Evolutionary conservation across 2,888 invertebrate genomes (phyloP), one percentile per base, ranked within the genome.

Genomic region (Melinaea menophilus): DNA sequence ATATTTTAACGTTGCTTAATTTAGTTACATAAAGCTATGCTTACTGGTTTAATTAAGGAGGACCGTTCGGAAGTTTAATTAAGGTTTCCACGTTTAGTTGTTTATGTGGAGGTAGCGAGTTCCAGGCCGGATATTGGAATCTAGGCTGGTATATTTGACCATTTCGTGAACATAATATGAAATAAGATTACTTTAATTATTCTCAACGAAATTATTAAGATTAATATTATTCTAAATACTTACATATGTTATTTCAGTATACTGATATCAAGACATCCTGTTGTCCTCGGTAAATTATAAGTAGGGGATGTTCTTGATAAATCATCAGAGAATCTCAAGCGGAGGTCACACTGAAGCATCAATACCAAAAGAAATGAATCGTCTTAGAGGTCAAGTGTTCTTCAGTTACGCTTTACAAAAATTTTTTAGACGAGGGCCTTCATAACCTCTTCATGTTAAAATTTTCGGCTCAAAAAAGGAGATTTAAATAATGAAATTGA

Each of bases 281-380:
- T 7, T 41, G 9, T 41, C 41, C 41, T 41, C 9, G 11, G 41
- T 41, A 41, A 41, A 51, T 7, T 31, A 31, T 31, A 51, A 22
- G 51, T 51, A 48, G 48, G 13, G 13, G 78, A 61, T 63, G 73
- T 74, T 84, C 83, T 82, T 81, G 81, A 80, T 79, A 77, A 76
- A 70, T 69, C 72, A 77, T 75, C 74, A 73, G 74, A 70, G 74
- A 75, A 80, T 75, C 85, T 85, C 71, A 69, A 80, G 59, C 70
- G 74, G 74, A 79, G 83, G 79, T 69, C 77, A 77, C 77, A 71
- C 75, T 72, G 78, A 79, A 80, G 81, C 63, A 73, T 74, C 75
- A 69, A 71, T 73, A 75, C 75, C 73, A 73, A 75, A 77, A 79
- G 76, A 75, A 80, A 80, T 77, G 78, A 74, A 71, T 75, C 73